A percentile compares a stretch with the other conserved stretches of the same genome.
These are phyloP conservation scores for Chelidonichthys spinosus DNA, from an alignment of 2,797 vertebrate genomes.

Conservation along the genomic window DNA sequence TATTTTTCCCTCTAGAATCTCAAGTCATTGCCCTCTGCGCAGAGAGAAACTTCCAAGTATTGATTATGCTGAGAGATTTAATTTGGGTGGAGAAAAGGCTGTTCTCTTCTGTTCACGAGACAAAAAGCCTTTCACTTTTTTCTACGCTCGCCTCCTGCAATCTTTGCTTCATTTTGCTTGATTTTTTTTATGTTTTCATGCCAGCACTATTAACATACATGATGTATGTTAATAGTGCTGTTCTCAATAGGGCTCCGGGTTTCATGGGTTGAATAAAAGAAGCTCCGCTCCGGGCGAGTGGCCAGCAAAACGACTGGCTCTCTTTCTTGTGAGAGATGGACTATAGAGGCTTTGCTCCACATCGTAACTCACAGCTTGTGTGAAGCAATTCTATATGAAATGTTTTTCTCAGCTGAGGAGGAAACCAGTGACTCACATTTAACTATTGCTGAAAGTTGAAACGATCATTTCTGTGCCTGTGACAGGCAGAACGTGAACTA, in stretches of 20 bases:
- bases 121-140: neutral
- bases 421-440: neutral
- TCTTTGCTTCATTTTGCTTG: neutral
- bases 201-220: no score
- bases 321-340: conserved; percentile 58
- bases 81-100: neutral
- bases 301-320: conserved; percentile 72
- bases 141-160: neutral
- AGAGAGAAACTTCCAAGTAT: conserved; percentile 17
- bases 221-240: conserved; percentile 56
- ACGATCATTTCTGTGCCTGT: neutral
- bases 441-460: neutral
- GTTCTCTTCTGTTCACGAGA: neutral
- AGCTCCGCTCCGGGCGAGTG: conserved; percentile 61
- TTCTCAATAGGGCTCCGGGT: conserved; percentile 59
- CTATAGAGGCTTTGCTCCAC: conserved; percentile 52
- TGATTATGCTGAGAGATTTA: neutral
- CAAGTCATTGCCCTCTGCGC: neutral
- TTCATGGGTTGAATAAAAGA: conserved; percentile 71
- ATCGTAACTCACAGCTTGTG: no score
- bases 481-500: neutral
- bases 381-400: no score
- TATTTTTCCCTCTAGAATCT: conserved; percentile 5
- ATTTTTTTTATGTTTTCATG: neutral
- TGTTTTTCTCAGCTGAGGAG: neutral